Evolutionary conservation across 1,140 invertebrate species (phyloP), one percentile per base, ranked within the genome.

Genomic region (Forficula auricularia): DNA sequence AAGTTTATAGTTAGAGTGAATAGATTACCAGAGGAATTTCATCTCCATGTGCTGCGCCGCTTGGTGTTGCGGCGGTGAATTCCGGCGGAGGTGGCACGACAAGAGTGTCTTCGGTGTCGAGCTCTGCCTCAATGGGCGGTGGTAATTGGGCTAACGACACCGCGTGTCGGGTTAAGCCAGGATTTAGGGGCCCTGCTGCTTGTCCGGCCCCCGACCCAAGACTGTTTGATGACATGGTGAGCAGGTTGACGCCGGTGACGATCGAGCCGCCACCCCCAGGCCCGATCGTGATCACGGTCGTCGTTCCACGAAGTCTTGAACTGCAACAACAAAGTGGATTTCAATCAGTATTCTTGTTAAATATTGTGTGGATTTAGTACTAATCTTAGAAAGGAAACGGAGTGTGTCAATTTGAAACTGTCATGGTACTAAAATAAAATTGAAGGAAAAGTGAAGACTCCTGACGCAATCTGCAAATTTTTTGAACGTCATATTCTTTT

Each of bases 61-160:
- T 65, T 34, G 49, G 46, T n/a, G 56, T 47, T 7, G 52, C 48
- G 32, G 66, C 73, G 37, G 66, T 71, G 53, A 82, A 82, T 55
- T 82, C 79, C 6, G 79, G 79, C n/a, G 80, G 79, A 8, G 79
- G 77, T 3, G 82, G 63, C 41, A 79, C 76, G 16, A 78, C 61
- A 42, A 77, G 71, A 42, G 71, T 71, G 31, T 65, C 64, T 46
- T 75, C 72, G 30, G 70, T 69, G 40, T 80, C 77, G 10, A 71
- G 65, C 40, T 81, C 78, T 42, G 73, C 74, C 56, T 86, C 82
- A 27, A 84, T 69, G 3, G 82, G 82, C 15, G 82, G 82, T 32
- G 83, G 84, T 33, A 87, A 60, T 54, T 82, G 79, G 6, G 79
- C 78, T 20, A 87, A 59, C 15, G 79, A 81, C 13, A 83, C 80